These are phyloP conservation scores for Diuraphis noxia DNA, from an alignment of 1,140 invertebrate genomes.

Conservation along the genomic window DNA sequence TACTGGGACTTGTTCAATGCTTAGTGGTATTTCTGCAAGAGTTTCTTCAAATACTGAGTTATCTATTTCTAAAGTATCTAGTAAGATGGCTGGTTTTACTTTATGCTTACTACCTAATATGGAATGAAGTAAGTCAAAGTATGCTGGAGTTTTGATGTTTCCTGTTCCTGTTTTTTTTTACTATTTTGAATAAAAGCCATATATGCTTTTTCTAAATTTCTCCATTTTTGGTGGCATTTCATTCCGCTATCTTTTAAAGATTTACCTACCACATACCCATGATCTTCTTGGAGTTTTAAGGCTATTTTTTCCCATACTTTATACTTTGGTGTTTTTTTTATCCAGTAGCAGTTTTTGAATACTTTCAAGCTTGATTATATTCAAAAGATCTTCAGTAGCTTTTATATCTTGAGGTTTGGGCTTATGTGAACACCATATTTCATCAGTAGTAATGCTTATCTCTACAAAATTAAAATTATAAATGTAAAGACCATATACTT, in stretches of 20 bases:
- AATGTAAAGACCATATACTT: too few species aligned
- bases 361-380: background rate
- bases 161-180: background rate
- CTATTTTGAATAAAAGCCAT: constrained; percentile 14
- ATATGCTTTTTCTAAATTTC: constrained; percentile 2
- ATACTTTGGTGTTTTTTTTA: background rate
- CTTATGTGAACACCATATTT: background rate
- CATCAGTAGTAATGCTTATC: background rate
- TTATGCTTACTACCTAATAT: constrained; percentile 7
- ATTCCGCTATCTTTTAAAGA: constrained; percentile 14
- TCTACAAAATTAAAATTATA: background rate
- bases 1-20: background rate
- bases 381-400: constrained; percentile 7
- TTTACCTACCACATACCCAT: constrained; percentile 16
- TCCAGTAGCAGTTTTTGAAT: constrained; percentile 10
- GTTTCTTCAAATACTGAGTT: background rate
- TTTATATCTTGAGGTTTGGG: background rate
- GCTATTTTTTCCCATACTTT: constrained; percentile 20
- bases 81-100: constrained; percentile 7
- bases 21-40: background rate
- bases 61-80: background rate
- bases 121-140: background rate
- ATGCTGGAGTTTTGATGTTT: background rate
- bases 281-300: background rate
- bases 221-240: constrained; percentile 3